These are phyloP conservation scores for Himalopsyche japonica DNA, from an alignment of 2,888 invertebrate species.

Conservation along the genomic window DNA sequence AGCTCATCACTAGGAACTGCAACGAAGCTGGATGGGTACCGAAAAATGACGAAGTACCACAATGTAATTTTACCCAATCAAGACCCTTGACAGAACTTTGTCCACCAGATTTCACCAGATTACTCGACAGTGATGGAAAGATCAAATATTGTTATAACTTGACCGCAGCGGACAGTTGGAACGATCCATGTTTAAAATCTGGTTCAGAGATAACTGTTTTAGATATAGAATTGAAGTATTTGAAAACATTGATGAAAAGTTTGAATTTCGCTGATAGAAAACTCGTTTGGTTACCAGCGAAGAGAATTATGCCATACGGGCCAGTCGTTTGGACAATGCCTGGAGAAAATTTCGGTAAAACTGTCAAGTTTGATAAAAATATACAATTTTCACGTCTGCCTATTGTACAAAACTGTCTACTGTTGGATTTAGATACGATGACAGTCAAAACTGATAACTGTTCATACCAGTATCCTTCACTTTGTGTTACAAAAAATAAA, in stretches of 20 bases:
- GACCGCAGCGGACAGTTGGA: slow-evolving; percentile 47
- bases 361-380: slow-evolving; percentile 41
- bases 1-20: slow-evolving; percentile 45
- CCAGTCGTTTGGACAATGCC: slow-evolving; percentile 57
- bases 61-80: slow-evolving; percentile 48
- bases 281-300: slow-evolving; percentile 58
- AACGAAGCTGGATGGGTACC: slow-evolving; percentile 49
- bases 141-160: slow-evolving; percentile 50
- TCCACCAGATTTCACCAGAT: slow-evolving; percentile 49
- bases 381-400: slow-evolving; percentile 41
- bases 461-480: slow-evolving; percentile 47
- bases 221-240: slow-evolving; percentile 48
- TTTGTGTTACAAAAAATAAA: slow-evolving; percentile 53
- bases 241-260: slow-evolving; percentile 46
- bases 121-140: slow-evolving; percentile 47
- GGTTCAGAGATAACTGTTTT: slow-evolving; percentile 53
- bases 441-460: slow-evolving; percentile 49
- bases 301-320: slow-evolving; percentile 50
- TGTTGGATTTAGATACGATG: slow-evolving; percentile 47
- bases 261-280: slow-evolving; percentile 36
- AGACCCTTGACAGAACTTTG: slow-evolving; percentile 46
- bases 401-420: slow-evolving; percentile 49
- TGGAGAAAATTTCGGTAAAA: slow-evolving; percentile 48
- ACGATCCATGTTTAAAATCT: slow-evolving; percentile 51
- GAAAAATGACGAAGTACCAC: slow-evolving; percentile 44